Evolutionary conservation across 1,140 invertebrate species (phyloP), one percentile per base, ranked within the genome.

Genomic region (Nomia melanderi): DNA sequence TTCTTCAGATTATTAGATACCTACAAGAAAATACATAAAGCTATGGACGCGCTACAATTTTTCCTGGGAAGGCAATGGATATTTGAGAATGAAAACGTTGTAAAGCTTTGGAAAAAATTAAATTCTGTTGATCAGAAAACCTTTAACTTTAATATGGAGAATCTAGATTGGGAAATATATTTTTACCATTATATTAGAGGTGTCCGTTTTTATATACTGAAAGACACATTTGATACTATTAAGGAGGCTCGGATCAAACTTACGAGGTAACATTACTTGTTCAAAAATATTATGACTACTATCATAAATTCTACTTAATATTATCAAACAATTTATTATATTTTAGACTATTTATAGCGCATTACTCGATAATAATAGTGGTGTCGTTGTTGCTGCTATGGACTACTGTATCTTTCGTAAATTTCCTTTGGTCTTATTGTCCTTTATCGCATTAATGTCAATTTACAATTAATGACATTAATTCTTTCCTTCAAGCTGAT

Each of bases 41-140:
- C 94, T 17, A 91, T 92, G 3, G 83, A 75, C 0, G 93, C 93
- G 2, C 91, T 95, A 62, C 91, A 94, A 29, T 95, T 93, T 80
- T 96, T 95, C 80, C 93, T 92, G 8, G 92, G 91, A 1, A 89
- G 93, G 60, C 88, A 94, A 77, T 95, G 95, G 95, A 85, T 88
- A 41, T 96, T 95, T 83, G 82, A 86, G 3, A 94, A 93, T 81
- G 88, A 93, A 7, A 93, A 94, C 75, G 89, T 94, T 17, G 53
- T 93, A 9, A 89, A 87, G 47, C 88, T 95, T 7, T 93, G 91
- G 88, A 60, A 91, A 3, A 89, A 88, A 54, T 84, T 95, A 62
- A 88, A 88, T 41, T 74, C 86, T 0, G 77, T 88, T 8, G 95
- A 95, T 82, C 90, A 88, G 81, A 79, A 88, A 25, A 88, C 87